These are phyloP conservation scores for Podilymbus podiceps DNA, from an alignment of 2,113 vertebrate species.

Conservation along the genomic window DNA sequence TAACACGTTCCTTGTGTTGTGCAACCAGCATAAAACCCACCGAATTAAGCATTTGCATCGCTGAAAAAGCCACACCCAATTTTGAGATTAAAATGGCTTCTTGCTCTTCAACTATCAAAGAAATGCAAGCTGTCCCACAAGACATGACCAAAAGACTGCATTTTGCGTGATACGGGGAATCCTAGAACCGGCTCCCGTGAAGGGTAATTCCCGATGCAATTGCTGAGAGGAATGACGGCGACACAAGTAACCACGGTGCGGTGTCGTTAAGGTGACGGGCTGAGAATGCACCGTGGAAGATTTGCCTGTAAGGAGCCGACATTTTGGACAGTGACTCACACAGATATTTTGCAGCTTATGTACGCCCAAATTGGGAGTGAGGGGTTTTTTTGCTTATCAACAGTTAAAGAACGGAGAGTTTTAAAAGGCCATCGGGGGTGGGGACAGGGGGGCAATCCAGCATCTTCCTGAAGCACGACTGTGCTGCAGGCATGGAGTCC, in stretches of 20 bases:
- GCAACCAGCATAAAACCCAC: background rate
- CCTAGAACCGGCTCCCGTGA: background rate
- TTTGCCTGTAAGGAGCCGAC: background rate
- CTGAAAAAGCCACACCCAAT: background rate
- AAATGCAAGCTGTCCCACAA: background rate
- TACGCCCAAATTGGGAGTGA: background rate
- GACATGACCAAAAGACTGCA: background rate
- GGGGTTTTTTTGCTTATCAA: background rate
- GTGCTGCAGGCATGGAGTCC: background rate
- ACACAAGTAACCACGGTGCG: background rate
- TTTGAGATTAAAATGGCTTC: background rate
- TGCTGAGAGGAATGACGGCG: background rate
- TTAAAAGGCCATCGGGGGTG: background rate
- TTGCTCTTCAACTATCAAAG: background rate
- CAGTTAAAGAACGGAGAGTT: background rate
- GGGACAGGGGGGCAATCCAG: background rate
- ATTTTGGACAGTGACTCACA: background rate
- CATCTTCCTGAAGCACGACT: background rate
- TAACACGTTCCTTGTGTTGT: background rate
- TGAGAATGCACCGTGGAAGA: background rate
- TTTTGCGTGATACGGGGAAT: fast-evolving
- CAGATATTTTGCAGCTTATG: background rate
- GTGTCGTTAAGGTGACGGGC: fast-evolving
- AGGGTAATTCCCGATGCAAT: background rate
- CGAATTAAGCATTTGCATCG: fast-evolving